These are phyloP conservation scores for Drosophila cognata DNA, from an alignment of 2,888 invertebrate species.

Conservation along the genomic window DNA sequence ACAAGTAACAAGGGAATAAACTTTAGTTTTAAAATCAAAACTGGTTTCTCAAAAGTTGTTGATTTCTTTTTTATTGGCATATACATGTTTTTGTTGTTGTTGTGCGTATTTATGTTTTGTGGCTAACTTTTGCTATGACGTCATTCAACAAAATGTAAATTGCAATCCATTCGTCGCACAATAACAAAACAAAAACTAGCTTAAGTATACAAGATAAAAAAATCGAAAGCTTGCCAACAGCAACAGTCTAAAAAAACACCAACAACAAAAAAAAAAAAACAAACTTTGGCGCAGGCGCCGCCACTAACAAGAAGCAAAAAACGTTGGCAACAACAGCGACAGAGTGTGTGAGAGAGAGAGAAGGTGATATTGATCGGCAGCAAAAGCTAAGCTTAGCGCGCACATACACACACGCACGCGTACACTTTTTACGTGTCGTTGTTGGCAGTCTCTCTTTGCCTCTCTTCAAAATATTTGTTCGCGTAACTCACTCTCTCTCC, in stretches of 20 bases:
- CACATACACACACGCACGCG: background rate
- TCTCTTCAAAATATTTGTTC: conserved; percentile 7
- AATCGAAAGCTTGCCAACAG: conserved; percentile 44
- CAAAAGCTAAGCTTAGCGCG: conserved; percentile 24
- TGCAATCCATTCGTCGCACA: conserved; percentile 18
- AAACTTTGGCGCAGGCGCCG: conserved; percentile 35
- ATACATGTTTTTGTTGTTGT: conserved; percentile 10
- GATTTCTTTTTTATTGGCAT: conserved; percentile 53
- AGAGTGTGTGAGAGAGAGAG: conserved; percentile 9
- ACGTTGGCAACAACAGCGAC: background rate
- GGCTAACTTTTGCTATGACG: conserved; percentile 33
- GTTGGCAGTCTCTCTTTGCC: conserved; percentile 13
- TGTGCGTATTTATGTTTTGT: conserved; percentile 12
- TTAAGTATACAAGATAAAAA: conserved; percentile 9
- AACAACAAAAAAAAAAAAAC: conserved; percentile 2
- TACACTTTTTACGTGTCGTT: conserved; percentile 20
- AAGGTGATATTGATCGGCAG: conserved; percentile 25
- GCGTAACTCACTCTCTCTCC: conserved; percentile 11
- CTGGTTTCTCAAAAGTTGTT: conserved; percentile 60
- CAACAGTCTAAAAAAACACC: conserved; percentile 10
- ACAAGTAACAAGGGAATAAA: conserved; percentile 24
- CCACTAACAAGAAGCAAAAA: conserved; percentile 10
- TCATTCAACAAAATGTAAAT: conserved; percentile 24
- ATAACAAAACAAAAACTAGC: conserved; percentile 17
- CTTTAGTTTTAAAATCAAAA: conserved; percentile 38